phyloP scores from a whole-genome alignment of 2,888 invertebrate genomes.

The Metacarcinus magister region DNA sequence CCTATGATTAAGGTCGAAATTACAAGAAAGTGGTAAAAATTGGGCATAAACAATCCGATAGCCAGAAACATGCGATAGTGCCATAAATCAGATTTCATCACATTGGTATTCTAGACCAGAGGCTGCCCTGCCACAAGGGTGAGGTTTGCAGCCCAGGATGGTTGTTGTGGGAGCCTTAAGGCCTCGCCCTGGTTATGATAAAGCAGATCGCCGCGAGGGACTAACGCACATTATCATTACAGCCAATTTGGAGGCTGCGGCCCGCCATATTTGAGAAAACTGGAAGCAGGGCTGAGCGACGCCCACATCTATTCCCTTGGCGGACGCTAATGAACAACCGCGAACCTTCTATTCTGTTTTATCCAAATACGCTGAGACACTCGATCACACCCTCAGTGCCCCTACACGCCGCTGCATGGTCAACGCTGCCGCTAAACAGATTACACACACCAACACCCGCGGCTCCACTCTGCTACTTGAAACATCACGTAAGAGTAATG shows the following conservation, averaged over 20 bases:
- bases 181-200: conserved; percentile 72
- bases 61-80: conserved; percentile 59
- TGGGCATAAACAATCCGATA: conserved; percentile 70
- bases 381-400: conserved; percentile 17
- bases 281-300: conserved; percentile 65
- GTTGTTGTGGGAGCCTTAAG: conserved; percentile 62
- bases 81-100: conserved; percentile 65
- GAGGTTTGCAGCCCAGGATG: conserved; percentile 4
- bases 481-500: conserved; percentile 68
- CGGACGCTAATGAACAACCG: conserved; percentile 54
- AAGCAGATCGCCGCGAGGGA: conserved; percentile 65
- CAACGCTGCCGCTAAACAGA: background rate
- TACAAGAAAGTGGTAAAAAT: conserved; percentile 74
- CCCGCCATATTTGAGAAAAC: conserved; percentile 69
- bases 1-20: conserved; percentile 54
- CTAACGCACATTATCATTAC: conserved; percentile 68
- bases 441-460: conserved; percentile 50
- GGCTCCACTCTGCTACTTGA: conserved; percentile 61
- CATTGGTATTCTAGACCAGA: conserved; percentile 53
- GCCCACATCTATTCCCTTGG: conserved; percentile 62
- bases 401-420: background rate
- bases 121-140: conserved; percentile 47
- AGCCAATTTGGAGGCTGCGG: conserved; percentile 70
- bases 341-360: conserved; percentile 49
- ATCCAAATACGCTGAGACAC: conserved; percentile 53